A percentile compares a stretch with the other conserved stretches of the same genome.
Conservation (phyloP, 2,797 vertebrate species). For the Spea hammondii region DNA sequence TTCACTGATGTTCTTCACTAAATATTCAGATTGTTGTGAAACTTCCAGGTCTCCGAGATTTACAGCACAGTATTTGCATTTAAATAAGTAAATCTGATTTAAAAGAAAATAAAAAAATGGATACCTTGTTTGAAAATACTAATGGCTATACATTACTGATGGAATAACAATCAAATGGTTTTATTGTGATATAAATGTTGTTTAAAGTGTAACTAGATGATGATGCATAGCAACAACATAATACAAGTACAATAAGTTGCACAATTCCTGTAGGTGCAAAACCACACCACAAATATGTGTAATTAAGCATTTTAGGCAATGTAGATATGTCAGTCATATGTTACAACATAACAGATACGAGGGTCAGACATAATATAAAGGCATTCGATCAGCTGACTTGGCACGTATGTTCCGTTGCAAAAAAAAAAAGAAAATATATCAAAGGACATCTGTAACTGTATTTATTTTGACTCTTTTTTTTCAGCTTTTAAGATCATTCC, state of each 20-base stretch:
- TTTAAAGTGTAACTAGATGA: conserved; percentile 25
- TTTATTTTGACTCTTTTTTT: conserved; percentile 18
- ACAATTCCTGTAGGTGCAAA: conserved; percentile 6
- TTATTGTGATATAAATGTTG: conserved; percentile 41
- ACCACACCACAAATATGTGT: background rate
- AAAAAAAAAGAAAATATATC: background rate
- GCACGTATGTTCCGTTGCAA: conserved; percentile 16
- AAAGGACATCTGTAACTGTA: conserved; percentile 28
- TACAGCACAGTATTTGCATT: conserved; percentile 44
- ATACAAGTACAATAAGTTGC: conserved; percentile 33
- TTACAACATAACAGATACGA: background rate
- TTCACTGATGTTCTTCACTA: conserved; percentile 32
- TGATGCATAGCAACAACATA: conserved; percentile 29
- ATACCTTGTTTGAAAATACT: conserved; percentile 30
- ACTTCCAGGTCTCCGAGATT: conserved; percentile 41
- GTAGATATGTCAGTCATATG: conserved; percentile 6
- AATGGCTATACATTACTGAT: conserved; percentile 46
- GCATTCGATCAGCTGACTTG: background rate
- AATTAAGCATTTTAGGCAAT: background rate
- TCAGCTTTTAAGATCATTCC: background rate
- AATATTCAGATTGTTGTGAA: conserved; percentile 20
- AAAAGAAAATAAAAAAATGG: conserved; percentile 39
- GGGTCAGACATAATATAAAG: background rate
- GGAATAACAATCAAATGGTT: conserved; percentile 42
- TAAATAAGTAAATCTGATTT: conserved; percentile 49